Evolutionary conservation across 1,140 invertebrate genomes (phyloP).

Genomic region (Battus philenor): DNA sequence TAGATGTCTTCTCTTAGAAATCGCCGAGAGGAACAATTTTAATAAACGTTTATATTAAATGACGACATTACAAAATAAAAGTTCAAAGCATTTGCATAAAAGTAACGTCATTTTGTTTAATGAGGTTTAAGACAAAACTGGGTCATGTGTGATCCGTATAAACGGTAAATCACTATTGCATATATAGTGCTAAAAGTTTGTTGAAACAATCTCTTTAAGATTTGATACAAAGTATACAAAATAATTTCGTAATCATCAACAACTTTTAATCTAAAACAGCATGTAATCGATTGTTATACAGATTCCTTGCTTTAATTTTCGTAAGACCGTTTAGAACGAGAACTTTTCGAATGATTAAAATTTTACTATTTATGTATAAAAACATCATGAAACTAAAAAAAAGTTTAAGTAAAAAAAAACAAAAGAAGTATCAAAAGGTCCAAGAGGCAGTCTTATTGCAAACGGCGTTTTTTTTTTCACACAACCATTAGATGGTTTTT

Average conservation of each 20-base stretch:
- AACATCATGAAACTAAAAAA: too few species aligned
- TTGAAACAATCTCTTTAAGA: not conserved
- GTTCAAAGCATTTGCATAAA: constrained; percentile 10
- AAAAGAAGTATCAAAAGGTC: too few species aligned
- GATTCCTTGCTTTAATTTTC: not conserved
- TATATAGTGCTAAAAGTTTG: constrained; percentile 9
- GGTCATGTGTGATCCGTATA: constrained; percentile 14
- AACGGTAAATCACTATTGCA: constrained; percentile 14
- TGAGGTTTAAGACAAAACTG: constrained; percentile 8
- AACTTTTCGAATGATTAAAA: too few species aligned
- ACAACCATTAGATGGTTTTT: too few species aligned
- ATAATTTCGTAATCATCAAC: not conserved
- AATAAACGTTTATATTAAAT: too few species aligned
- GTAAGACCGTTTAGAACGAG: too few species aligned
- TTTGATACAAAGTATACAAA: not conserved
- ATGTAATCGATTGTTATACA: constrained; percentile 4
- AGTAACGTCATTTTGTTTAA: constrained; percentile 1
- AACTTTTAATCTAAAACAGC: constrained; percentile 4
- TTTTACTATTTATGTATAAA: too few species aligned
- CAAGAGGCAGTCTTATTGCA: too few species aligned
- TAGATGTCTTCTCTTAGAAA: too few species aligned
- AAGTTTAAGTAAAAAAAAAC: too few species aligned
- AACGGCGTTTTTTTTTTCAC: too few species aligned
- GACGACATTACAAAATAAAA: constrained; percentile 7
- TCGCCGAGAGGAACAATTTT: too few species aligned